Evolutionary conservation across 2,113 vertebrate genomes (phyloP).

Genomic region (Elephantulus edwardii): DNA sequence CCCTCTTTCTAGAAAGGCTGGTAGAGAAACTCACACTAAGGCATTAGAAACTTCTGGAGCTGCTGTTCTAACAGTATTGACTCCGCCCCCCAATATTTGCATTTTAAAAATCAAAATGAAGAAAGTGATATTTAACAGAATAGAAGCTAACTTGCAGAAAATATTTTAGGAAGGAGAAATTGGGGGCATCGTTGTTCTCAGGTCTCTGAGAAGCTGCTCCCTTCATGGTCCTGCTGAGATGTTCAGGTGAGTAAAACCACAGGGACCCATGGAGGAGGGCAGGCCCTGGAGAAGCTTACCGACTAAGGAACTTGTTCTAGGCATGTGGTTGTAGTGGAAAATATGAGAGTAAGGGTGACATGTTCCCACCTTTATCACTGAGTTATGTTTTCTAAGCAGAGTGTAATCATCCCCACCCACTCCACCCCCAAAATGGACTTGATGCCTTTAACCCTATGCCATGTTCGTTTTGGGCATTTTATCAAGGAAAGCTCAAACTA

Average conservation of each 20-base stretch:
- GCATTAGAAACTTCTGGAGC: neutral
- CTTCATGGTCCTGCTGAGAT: neutral
- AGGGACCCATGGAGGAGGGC: neutral
- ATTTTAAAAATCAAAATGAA: conserved; percentile 35
- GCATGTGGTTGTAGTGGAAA: neutral
- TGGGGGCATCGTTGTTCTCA: neutral
- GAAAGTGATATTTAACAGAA: neutral
- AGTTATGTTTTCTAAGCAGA: conserved; percentile 7
- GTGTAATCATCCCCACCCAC: neutral
- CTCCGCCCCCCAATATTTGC: too few species aligned
- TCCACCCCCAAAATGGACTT: neutral
- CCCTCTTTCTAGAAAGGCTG: neutral
- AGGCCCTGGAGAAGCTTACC: rapidly evolving
- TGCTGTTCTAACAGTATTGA: conserved; percentile 18
- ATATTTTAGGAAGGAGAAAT: conserved; percentile 7
- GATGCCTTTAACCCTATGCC: conserved; percentile 32
- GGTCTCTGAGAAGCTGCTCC: neutral
- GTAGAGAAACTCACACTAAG: conserved; percentile 5
- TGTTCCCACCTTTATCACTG: neutral
- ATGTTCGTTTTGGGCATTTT: conserved; percentile 70
- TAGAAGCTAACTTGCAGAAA: conserved; percentile 22
- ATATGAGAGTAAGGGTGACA: neutral
- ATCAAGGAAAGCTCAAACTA: conserved; percentile 41
- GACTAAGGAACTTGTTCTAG: neutral
- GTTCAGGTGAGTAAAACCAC: conserved; percentile 3